phyloP scores from a whole-genome alignment of 2,888 invertebrate species.

The Thereva unica region DNA sequence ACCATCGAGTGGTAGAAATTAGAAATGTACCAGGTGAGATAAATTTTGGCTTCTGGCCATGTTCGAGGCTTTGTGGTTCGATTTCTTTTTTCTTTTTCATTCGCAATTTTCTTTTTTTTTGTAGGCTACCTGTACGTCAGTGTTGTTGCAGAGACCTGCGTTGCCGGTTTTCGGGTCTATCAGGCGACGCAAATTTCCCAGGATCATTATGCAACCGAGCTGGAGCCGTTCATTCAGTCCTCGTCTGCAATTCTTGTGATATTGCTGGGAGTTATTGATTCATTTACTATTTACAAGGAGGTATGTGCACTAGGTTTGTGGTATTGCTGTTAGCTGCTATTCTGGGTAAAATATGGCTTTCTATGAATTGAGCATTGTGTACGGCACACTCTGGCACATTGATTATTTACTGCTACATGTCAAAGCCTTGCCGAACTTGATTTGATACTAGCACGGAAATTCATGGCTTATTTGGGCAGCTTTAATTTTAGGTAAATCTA shows the following conservation, averaged over 20 bases:
- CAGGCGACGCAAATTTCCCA: conserved; percentile 51
- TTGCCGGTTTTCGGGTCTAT: conserved; percentile 50
- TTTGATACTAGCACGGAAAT: no score
- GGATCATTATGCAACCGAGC: conserved; percentile 47
- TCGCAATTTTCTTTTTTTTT: background rate
- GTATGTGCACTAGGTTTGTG: conserved; percentile 43
- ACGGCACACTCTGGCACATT: background rate
- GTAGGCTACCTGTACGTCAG: conserved; percentile 52
- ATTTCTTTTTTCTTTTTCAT: background rate
- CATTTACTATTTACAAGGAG: conserved; percentile 55
- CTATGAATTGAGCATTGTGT: background rate
- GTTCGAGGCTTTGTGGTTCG: background rate
- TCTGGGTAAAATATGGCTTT: background rate
- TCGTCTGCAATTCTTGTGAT: conserved; percentile 45
- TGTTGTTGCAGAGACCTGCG: conserved; percentile 46
- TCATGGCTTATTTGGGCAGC: no score
- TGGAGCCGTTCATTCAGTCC: conserved; percentile 50
- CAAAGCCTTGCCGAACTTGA: no score
- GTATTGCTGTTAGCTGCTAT: background rate
- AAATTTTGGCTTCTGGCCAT: background rate
- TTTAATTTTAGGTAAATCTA: no score
- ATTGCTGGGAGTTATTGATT: conserved; percentile 48
- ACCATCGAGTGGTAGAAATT: conserved; percentile 53
- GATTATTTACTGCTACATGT: background rate
- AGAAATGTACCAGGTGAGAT: conserved; percentile 53